Evolutionary conservation across 2,888 invertebrate genomes (phyloP), one percentile per base, ranked within the genome.

Genomic region (Leptopilina drosophilae): DNA sequence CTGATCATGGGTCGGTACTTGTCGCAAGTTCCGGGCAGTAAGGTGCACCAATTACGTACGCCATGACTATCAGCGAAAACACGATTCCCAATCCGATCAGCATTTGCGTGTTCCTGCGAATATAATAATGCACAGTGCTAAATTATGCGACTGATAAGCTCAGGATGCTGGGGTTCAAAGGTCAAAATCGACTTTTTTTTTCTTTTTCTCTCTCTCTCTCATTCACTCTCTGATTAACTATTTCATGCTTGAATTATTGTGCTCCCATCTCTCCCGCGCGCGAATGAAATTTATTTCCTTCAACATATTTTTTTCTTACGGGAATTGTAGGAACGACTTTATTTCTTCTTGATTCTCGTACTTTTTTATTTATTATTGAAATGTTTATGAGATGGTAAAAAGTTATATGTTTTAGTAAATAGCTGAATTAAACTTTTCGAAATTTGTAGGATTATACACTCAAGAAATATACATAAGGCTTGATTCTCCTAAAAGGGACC

Each of bases 21-120:
- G 82, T 84, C 81, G 82, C 85, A 83, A 78, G 82, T 80, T 82
- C 78, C 80, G 82, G 80, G 78, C 82, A 84, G 78, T 82, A 84
- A 80, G 82, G 84, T 82, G 83, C 84, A 82, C 87, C 87, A 77
- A 87, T 84, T 78, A 87, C 82, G 81, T 87, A 85, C 49, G 81
- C 80, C 46, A 80, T 26, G 78, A 86, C 73, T 77, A 87, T 82
- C 77, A 85, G 77, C 64, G 80, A 78, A 67, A 83, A 81, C 49
- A 86, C 85, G 65, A 85, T 79, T 62, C 82, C 80, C 49, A 85
- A 76, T 77, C 85, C 87, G 78, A 85, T 84, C 73, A 82, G 77
- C 77, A 78, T 81, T 79, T 82, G 82, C 79, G 80, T 82, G 78
- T 85, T 86, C 80, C 87, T 87, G 84, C 46, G 84, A 84, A 77